Evolutionary conservation across 1,140 invertebrate genomes (phyloP).

Genomic region (Thereuonema tuberculata): DNA sequence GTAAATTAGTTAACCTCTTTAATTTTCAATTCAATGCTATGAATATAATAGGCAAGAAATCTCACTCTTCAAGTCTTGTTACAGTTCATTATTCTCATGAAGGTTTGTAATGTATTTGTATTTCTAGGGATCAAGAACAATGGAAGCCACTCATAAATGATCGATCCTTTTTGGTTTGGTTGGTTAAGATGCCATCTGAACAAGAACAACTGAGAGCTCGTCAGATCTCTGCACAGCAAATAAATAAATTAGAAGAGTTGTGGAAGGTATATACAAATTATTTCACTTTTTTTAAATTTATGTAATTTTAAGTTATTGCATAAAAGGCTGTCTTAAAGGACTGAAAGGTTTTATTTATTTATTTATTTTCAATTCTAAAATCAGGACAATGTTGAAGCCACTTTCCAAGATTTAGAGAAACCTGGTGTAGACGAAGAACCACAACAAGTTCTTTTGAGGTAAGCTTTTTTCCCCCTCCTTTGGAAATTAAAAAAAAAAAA

Average conservation of each 20-base stretch:
- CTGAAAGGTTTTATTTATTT: background rate
- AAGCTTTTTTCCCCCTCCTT: too few relatives aligned
- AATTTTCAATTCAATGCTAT: too few relatives aligned
- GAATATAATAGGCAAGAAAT: too few relatives aligned
- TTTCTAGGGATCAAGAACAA: constrained; percentile 75
- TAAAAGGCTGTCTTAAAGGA: background rate
- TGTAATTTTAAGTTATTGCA: background rate
- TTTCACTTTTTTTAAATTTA: constrained; percentile 2
- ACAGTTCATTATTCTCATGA: too few relatives aligned
- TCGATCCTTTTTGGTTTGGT: constrained; percentile 86
- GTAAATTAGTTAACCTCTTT: too few relatives aligned
- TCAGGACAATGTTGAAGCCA: constrained; percentile 85
- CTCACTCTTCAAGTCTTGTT: too few relatives aligned
- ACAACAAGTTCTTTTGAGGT: constrained; percentile 78
- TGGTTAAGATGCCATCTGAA: constrained; percentile 90
- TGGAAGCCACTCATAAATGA: constrained; percentile 98
- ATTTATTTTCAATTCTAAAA: constrained; percentile 15
- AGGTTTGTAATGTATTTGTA: too few relatives aligned
- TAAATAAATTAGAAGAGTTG: constrained; percentile 93
- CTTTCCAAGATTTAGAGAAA: constrained; percentile 93
- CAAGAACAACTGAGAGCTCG: constrained; percentile 87
- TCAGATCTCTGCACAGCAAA: constrained; percentile 92
- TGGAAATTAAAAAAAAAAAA: too few relatives aligned
- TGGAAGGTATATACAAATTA: constrained; percentile 54
- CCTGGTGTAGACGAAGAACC: constrained; percentile 95